Base-by-base conservation (phyloP, 2,888 invertebrate species). In the Tenthredo amoena region DNA sequence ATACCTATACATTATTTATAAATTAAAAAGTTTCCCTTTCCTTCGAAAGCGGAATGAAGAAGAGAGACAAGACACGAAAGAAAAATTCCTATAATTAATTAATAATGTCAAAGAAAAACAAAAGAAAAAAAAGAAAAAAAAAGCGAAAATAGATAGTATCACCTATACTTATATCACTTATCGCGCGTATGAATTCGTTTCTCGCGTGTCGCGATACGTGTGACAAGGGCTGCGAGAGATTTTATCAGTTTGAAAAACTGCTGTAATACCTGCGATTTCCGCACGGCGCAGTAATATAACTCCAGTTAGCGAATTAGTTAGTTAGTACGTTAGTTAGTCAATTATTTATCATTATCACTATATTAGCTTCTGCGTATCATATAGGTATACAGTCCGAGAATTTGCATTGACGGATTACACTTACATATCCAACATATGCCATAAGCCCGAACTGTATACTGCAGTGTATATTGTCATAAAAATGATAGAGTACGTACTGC, bases 231-330 rank as follows among this genome's bases (percentile, higher is more conserved):
- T 62, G 7, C 62, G 37, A 37, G 47, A 21, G 76, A 76, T 76
- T 76, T 76, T 76, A 76, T 76, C 76, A 47, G 12, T 76, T 26
- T 76, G 47, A 76, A 76, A 21, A 76, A 76, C 26, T 21, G n/a
- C 26, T 18, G 37, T 71, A 47, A 40, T 47, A 26, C 76, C 21
- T 7, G n/a, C 76, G 43, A 31, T 76, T 34, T 40, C 40, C 43
- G 76, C 21, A 40, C 76, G 40, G 6, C 26, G 2, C 9, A 26
- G 26, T 76, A 76, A 18, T 40, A 47, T 21, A 40, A 47, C 71
- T 18, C 18, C 18, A 34, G 71, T 71, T 71, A 71, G 18, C 26
- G 31, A 71, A 34, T 71, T 71, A 71, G 34, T 71, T 71, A 71
- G 71, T 37, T 62, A 26, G 26, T 26, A 10, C 26, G 62, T 62